A percentile compares a stretch with the other conserved stretches of the same genome.
These are phyloP conservation scores for Melanotaenia boesemani DNA, from an alignment of 2,797 vertebrate species.

Conservation along the genomic window DNA sequence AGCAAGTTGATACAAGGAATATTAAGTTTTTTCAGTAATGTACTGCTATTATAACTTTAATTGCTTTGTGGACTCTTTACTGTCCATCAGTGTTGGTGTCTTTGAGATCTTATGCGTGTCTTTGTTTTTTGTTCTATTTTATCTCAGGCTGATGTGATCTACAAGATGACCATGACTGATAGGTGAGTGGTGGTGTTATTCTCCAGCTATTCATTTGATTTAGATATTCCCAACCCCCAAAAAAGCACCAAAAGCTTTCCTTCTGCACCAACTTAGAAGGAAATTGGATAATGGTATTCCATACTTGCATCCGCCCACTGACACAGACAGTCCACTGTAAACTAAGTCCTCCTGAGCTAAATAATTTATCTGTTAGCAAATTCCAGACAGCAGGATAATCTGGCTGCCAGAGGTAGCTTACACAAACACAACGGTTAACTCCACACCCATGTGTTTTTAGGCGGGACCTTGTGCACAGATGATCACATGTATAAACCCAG, in stretches of 20 bases:
- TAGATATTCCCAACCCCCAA: not conserved
- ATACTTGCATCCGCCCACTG: not conserved
- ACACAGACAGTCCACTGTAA: not conserved
- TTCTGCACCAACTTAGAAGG: not conserved
- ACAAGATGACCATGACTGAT: slow-evolving; percentile 99
- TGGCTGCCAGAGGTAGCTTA: not conserved
- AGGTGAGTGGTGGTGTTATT: slow-evolving; percentile 84
- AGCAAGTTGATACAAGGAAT: not conserved
- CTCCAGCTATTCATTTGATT: not conserved
- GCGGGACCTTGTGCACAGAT: not conserved
- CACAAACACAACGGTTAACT: not conserved
- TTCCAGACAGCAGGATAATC: slow-evolving; percentile 8
- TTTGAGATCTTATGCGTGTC: not conserved
- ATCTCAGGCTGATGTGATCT: slow-evolving; percentile 95
- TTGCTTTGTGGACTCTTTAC: not conserved
- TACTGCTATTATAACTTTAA: not conserved
- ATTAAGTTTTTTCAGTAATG: not conserved
- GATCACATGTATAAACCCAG: not conserved
- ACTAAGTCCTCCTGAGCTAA: not conserved
- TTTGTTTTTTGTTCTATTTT: slow-evolving; percentile 39
- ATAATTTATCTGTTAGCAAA: not conserved
- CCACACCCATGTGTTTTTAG: slow-evolving; percentile 17
- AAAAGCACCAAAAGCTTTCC: not conserved
- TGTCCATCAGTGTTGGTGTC: not conserved
- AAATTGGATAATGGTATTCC: not conserved